Base-by-base conservation (phyloP, 2,888 invertebrate genomes). In the Branchellion lobata region DNA sequence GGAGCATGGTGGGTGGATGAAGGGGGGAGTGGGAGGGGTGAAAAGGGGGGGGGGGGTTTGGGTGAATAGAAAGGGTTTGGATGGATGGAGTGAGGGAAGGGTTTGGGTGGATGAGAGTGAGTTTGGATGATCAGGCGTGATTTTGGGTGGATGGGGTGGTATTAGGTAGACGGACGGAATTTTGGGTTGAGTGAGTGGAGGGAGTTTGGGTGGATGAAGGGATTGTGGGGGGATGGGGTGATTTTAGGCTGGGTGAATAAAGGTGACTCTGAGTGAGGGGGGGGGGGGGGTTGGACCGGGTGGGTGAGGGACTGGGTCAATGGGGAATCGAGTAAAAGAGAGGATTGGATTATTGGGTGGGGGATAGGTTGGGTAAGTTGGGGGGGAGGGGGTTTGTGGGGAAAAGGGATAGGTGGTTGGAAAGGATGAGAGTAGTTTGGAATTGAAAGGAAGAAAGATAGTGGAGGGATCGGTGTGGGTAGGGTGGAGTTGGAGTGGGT, bases 171-270 rank as follows among this genome's bases (percentile, higher is more conserved):
- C n/a, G n/a, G n/a, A n/a, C n/a, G n/a, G n/a, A n/a, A n/a, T n/a
- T n/a, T n/a, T n/a, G n/a, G n/a, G n/a, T n/a, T n/a, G 61, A 5
- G 61, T 8, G 5, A 14, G 24, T 18, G 21, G 5, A 57, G 11
- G 5, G 24, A n/a, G 24, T 8, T 8, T 24, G 24, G 61, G 61
- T 3, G 24, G 61, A 5, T 3, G 61, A n/a, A 5, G 61, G 5
- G 3, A n/a, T 57, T 18, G 5, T 83, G 98, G 98, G 5, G 98
- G 98, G 76, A 95, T 96, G 88, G 98, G 99, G 88, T 98, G n/a
- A n/a, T n/a, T n/a, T n/a, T n/a, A 99, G 89, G 91, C 91, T 91
- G 84, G 81, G 61, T 8, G 21, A n/a, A n/a, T 5, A 5, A n/a
- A n/a, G 61, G 61, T 18, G 61, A 5, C 21, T 57, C 3, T 18